phyloP scores from a whole-genome alignment of 2,797 vertebrate genomes.

The Enteromius afrohamiltoni region DNA sequence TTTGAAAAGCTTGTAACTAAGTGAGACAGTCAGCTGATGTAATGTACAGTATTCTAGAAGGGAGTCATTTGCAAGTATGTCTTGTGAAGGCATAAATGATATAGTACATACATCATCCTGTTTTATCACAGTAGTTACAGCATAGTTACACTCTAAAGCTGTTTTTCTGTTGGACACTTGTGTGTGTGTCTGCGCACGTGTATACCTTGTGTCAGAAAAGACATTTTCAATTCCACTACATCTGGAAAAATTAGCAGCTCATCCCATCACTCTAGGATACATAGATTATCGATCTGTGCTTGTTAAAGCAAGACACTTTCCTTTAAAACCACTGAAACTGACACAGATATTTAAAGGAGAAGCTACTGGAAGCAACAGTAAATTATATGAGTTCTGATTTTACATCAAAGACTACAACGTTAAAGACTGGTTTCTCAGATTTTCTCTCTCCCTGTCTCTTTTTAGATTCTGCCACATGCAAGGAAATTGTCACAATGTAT shows the following conservation, averaged over 20 bases:
- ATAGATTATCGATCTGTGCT: slow-evolving; percentile 22
- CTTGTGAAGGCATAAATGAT: not conserved
- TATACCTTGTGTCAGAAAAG: not conserved
- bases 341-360: not conserved
- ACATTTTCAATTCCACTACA: not conserved
- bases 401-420: slow-evolving; percentile 20
- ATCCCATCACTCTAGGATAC: slow-evolving; percentile 10
- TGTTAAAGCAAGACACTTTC: slow-evolving; percentile 14
- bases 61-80: slow-evolving; percentile 9
- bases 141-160: not conserved
- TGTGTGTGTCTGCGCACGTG: not conserved
- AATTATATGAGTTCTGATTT: slow-evolving; percentile 30
- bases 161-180: not conserved
- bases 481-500: not conserved
- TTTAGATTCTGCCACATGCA: not conserved
- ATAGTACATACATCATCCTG: not conserved
- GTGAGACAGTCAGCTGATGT: slow-evolving; percentile 34
- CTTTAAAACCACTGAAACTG: slow-evolving; percentile 2
- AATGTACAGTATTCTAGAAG: slow-evolving; percentile 24
- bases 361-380: not conserved
- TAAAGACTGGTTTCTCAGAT: slow-evolving; percentile 36
- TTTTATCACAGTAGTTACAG: not conserved
- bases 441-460: not conserved
- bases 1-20: too few relatives aligned
- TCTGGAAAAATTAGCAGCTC: slow-evolving; percentile 4